These are phyloP conservation scores for Rostratula benghalensis DNA, from an alignment of 2,113 vertebrate species.

Conservation along the genomic window DNA sequence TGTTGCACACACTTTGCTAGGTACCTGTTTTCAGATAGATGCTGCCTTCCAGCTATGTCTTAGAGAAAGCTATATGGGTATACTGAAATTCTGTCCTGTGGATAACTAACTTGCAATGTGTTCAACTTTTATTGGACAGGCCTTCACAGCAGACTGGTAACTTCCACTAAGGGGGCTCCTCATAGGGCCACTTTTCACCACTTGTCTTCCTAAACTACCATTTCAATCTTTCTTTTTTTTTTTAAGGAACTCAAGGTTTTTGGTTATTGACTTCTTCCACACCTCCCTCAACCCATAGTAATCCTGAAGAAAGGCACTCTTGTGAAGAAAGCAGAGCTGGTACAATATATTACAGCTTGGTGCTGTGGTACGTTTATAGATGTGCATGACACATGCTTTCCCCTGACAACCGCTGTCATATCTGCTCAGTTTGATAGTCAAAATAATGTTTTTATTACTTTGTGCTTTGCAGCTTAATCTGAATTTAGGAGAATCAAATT, in stretches of 20 bases:
- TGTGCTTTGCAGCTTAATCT: constrained; percentile 49
- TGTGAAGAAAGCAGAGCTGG: neutral
- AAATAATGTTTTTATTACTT: constrained; percentile 64
- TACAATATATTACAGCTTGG: neutral
- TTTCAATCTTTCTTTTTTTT: neutral
- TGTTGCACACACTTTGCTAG: neutral
- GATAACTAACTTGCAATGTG: neutral
- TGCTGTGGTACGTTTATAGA: constrained; percentile 35
- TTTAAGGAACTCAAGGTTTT: neutral
- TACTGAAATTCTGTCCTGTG: neutral
- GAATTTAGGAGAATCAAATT: constrained; percentile 57
- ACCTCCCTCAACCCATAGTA: neutral
- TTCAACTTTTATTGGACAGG: neutral
- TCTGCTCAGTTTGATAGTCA: constrained; percentile 57
- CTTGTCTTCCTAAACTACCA: neutral
- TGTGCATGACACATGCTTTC: neutral
- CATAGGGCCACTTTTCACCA: neutral
- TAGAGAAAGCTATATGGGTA: neutral
- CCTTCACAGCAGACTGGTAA: neutral
- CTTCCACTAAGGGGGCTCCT: neutral
- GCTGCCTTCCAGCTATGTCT: neutral
- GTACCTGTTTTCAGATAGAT: neutral
- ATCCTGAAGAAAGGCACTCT: neutral
- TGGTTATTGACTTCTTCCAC: neutral
- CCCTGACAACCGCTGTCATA: constrained; percentile 35